These are phyloP conservation scores for Capitulum mitella DNA, from an alignment of 2,888 invertebrate species.

Conservation along the genomic window DNA sequence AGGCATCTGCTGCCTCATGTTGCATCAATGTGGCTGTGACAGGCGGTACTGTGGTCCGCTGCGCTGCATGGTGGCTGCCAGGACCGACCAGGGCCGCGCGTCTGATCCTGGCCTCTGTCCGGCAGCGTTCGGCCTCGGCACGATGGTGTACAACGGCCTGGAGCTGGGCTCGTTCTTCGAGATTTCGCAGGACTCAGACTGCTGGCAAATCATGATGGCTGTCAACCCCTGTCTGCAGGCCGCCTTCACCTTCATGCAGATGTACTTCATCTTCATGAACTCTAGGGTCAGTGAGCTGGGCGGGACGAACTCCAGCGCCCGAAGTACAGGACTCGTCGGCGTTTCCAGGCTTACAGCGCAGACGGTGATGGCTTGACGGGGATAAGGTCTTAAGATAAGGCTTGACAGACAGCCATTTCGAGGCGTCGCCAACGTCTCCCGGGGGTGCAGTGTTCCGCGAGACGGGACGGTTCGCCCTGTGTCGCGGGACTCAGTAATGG, in stretches of 20 bases:
- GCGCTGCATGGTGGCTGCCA: neutral
- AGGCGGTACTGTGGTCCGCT: neutral
- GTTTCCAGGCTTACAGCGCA: neutral
- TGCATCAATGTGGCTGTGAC: neutral
- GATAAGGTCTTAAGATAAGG: neutral
- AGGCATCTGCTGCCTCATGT: too few species aligned
- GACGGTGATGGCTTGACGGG: neutral
- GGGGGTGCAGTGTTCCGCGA: too few species aligned
- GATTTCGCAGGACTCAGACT: slow-evolving; percentile 75
- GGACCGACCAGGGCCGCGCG: neutral
- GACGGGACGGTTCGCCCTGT: too few species aligned
- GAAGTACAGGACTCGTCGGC: neutral
- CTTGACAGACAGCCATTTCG: too few species aligned
- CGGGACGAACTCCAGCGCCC: neutral
- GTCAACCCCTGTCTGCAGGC: slow-evolving; percentile 88
- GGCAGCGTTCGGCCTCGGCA: slow-evolving; percentile 87
- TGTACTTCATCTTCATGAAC: slow-evolving; percentile 98
- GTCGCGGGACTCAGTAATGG: too few species aligned
- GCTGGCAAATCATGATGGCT: slow-evolving; percentile 81
- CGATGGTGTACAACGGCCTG: slow-evolving; percentile 94
- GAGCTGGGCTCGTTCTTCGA: slow-evolving; percentile 94
- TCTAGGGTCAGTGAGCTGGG: slow-evolving; percentile 66
- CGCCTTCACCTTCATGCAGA: slow-evolving; percentile 95
- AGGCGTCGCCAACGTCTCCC: too few species aligned
- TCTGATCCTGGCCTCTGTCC: slow-evolving; percentile 27